Evolutionary conservation across 2,888 invertebrate genomes (phyloP), one percentile per base, ranked within the genome.

Genomic region (Prosopocoilus inquinatus): DNA sequence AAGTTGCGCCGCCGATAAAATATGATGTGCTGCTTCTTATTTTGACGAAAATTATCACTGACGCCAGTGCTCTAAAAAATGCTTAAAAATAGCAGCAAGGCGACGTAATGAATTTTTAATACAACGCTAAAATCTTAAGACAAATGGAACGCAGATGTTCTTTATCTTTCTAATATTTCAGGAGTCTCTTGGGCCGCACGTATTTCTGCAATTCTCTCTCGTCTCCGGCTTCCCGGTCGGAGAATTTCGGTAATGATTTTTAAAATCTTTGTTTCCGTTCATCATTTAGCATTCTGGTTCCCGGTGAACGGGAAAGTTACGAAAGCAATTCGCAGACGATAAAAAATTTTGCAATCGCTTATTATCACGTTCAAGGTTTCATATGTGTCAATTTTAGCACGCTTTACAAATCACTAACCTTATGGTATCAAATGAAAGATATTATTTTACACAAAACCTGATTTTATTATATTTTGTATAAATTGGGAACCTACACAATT

Each of bases 261-360:
- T 62, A 65, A 68, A 68, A 65, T 61, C 68, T 64, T 62, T 63
- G 62, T 68, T 68, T 68, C 69, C 69, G 64, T 62, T 65, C 59
- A 63, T 63, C 66, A 65, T 68, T 69, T 65, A 61, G 38, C 41
- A 55, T 28, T 28, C 9, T 13, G 13, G 13, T 12, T 15, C 16
- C 28, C 38, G 32, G 20, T 39, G 35, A 15, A 50, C 49, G 57
- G 11, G 12, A 41, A 13, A 13, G 41, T 16, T 9, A 41, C 41
- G 41, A 28, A 28, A 28, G 20, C 20, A 5, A 28, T 28, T 28
- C 20, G 7, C 7, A 28, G 20, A 28, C 20, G 20, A 28, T 5
- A 28, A 28, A 28, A 28, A 28, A 28, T 28, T 2, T 28, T 28
- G 20, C 20, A 28, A 5, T 28, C 4, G 7, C 7, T 28, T 28